These are phyloP conservation scores for Drosophila hydei DNA, from an alignment of 1,140 invertebrate genomes.

Conservation along the genomic window DNA sequence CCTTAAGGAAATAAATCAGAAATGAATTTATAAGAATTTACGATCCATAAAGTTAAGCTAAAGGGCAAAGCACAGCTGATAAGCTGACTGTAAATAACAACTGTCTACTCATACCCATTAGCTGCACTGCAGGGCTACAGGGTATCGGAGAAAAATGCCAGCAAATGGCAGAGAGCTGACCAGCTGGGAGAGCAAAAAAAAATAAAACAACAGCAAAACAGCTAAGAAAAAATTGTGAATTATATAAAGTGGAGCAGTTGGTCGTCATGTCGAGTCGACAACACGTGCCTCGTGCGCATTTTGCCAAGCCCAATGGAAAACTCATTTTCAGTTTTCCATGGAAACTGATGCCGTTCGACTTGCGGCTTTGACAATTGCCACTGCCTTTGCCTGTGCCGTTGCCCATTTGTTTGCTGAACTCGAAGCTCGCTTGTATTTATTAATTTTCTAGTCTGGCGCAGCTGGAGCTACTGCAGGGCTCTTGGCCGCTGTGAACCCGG, in stretches of 20 bases:
- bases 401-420: neutral
- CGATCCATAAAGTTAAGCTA: too few species aligned
- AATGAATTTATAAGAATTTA: too few species aligned
- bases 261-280: constrained; percentile 18
- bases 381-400: neutral
- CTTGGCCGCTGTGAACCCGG: too few species aligned
- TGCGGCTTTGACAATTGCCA: constrained; percentile 1
- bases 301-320: constrained; percentile 17
- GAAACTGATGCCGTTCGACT: constrained; percentile 11
- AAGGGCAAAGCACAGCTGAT: too few species aligned
- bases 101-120: neutral
- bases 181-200: constrained; percentile 12
- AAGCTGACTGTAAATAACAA: too few species aligned
- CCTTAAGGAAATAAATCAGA: too few species aligned
- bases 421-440: constrained; percentile 9
- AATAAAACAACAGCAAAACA: constrained; percentile 10
- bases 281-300: constrained; percentile 29
- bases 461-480: neutral
- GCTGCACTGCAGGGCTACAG: neutral
- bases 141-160: neutral
- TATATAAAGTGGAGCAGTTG: constrained; percentile 43
- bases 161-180: constrained; percentile 1
- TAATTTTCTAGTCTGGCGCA: neutral
- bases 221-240: constrained; percentile 2
- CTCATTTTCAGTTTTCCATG: constrained; percentile 2